A percentile compares a stretch with the other conserved stretches of the same genome.
Conservation (phyloP, 2,797 vertebrate genomes). For the Sandelia bainsii region DNA sequence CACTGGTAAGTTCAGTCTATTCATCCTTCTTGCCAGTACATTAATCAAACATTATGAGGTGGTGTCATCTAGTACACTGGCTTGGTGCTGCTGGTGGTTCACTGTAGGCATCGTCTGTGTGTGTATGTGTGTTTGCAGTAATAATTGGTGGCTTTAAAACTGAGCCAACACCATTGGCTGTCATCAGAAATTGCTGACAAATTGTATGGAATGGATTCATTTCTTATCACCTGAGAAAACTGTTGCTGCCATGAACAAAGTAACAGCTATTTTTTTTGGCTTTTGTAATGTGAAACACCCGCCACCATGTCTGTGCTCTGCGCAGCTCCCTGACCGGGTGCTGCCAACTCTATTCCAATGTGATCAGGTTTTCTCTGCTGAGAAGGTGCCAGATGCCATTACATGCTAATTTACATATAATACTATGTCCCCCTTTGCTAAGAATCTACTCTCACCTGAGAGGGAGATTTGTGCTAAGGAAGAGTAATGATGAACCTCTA, state of each 20-base stretch:
- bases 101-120: conserved; percentile 32
- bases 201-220: conserved; percentile 50
- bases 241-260: conserved; percentile 46
- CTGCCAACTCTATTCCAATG: conserved; percentile 41
- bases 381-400: conserved; percentile 41
- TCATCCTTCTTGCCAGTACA: conserved; percentile 34
- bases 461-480: conserved; percentile 7
- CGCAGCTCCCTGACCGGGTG: conserved; percentile 33
- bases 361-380: conserved; percentile 33
- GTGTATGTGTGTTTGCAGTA: conserved; percentile 17
- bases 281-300: conserved; percentile 41
- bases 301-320: conserved; percentile 19
- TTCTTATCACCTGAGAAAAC: conserved; percentile 36
- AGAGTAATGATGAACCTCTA: conserved; percentile 10
- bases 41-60: conserved; percentile 46
- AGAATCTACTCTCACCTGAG: conserved; percentile 19
- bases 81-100: conserved; percentile 16
- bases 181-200: conserved; percentile 30
- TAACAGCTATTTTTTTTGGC: conserved; percentile 48
- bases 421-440: conserved; percentile 23
- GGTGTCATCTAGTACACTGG: conserved; percentile 34
- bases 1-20: conserved; percentile 34
- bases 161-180: conserved; percentile 20
- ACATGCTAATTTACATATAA: conserved; percentile 57
- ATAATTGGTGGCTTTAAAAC: conserved; percentile 43